These are phyloP conservation scores for Seriola rivoliana DNA, from an alignment of 2,113 vertebrate genomes.

Conservation along the genomic window DNA sequence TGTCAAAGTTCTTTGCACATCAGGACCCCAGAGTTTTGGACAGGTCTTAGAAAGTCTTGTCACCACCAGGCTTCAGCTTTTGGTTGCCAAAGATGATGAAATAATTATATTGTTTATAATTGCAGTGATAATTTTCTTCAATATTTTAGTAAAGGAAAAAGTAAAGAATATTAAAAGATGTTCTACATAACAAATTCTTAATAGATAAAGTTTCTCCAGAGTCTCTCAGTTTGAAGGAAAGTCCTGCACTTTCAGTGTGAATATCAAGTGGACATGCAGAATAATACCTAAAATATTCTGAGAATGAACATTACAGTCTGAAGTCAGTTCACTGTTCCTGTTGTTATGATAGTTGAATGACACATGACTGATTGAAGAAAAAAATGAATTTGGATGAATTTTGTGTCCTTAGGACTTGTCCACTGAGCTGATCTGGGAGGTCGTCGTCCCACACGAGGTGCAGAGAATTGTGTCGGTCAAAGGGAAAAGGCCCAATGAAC, in stretches of 20 bases:
- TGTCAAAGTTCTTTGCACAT: background rate
- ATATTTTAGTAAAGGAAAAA: background rate
- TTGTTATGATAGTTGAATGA: background rate
- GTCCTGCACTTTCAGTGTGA: no score
- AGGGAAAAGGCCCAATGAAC: slow-evolving; percentile 94
- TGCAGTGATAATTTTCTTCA: background rate
- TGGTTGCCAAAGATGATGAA: background rate
- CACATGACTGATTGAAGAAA: background rate
- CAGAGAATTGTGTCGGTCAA: slow-evolving; percentile 92
- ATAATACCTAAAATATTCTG: background rate
- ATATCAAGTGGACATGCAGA: background rate
- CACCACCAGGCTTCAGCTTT: background rate
- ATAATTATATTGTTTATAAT: background rate
- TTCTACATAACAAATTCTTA: background rate
- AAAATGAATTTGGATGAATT: background rate
- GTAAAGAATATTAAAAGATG: background rate
- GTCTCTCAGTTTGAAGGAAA: no score
- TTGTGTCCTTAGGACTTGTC: slow-evolving; percentile 88
- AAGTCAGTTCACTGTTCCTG: background rate
- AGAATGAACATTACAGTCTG: background rate
- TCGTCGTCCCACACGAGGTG: slow-evolving; percentile 89
- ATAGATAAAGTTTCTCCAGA: no score
- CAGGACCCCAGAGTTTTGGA: background rate
- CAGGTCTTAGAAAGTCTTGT: background rate
- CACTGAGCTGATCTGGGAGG: slow-evolving; percentile 94